Evolutionary conservation across 2,113 vertebrate genomes (phyloP).

Genomic region (Paedocypris sp.): DNA sequence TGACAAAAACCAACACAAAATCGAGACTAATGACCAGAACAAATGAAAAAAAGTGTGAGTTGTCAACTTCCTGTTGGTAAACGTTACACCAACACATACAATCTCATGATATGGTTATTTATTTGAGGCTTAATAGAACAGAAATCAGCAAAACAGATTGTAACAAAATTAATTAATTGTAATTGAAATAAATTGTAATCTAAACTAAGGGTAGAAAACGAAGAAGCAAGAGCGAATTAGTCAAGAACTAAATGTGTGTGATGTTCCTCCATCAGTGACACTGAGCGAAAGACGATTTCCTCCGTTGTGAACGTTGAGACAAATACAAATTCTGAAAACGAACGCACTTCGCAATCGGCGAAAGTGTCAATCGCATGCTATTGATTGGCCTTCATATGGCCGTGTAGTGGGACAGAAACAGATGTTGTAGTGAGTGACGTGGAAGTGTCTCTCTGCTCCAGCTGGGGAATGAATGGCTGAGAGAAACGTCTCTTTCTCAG

Average conservation of each 20-base stretch:
- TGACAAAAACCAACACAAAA: too few species aligned
- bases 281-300: neutral
- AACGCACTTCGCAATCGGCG: neutral
- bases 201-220: slow-evolving; percentile 5
- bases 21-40: too few species aligned
- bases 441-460: slow-evolving; percentile 35
- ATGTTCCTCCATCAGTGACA: neutral
- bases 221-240: neutral
- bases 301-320: neutral
- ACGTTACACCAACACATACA: too few species aligned
- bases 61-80: too few species aligned
- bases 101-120: too few species aligned
- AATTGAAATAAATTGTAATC: neutral
- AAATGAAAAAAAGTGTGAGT: too few species aligned
- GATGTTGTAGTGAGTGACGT: slow-evolving; percentile 24
- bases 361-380: neutral
- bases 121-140: too few species aligned
- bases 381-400: neutral
- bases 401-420: neutral
- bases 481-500: slow-evolving; percentile 49
- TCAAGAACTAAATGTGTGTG: neutral
- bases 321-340: neutral
- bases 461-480: slow-evolving; percentile 42
- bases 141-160: too few species aligned
- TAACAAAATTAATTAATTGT: too few species aligned